Base-by-base conservation (phyloP, 1,140 invertebrate genomes). In the Apis dorsata region DNA sequence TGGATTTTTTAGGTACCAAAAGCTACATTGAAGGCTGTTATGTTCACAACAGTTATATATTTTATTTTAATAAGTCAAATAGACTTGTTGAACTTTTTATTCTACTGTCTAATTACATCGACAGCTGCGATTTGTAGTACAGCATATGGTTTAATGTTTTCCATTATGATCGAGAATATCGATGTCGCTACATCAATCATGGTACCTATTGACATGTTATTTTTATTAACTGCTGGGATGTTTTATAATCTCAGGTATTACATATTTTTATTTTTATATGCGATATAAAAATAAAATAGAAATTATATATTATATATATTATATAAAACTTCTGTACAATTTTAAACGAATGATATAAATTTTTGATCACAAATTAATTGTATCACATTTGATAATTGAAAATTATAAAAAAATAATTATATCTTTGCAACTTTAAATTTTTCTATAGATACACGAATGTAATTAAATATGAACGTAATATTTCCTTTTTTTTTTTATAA, bases 201-300 rank as follows among this genome's bases (percentile, higher is more conserved):
- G 89, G 83, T 87, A 53, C 88, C 85, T 7, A 62, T 91, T 60
- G 90, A 91, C 66, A 62, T 90, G 55, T n/a, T 89, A 19, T 79
- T 88, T 9, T n/a, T 90, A 2, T 19, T 90, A 17, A 91, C 85
- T 69, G 83, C 90, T 21, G 90, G 90, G 1, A 83, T 90, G 59
- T 91, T 86, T 74, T 90, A 89, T 73, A 91, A 88, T 85, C 66
- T 91, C 34, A 89, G 90, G 90, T 90, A 82, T 10, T 12, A 15
- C 10, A 24, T 24, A 1, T 3, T 49, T 49, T n/a, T 60, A n/a
- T 11, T n/a, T 21, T n/a, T 53, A 53, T 53, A 13, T 2, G 8
- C 51, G 0, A 55, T 4, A 15, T 55, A 13, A 12, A 55, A 55
- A 55, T 55, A 55, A 55, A 3, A 55, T 55, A 44, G 34, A 44